phyloP scores from a whole-genome alignment of 2,113 vertebrate species.

The Elephas maximus region DNA sequence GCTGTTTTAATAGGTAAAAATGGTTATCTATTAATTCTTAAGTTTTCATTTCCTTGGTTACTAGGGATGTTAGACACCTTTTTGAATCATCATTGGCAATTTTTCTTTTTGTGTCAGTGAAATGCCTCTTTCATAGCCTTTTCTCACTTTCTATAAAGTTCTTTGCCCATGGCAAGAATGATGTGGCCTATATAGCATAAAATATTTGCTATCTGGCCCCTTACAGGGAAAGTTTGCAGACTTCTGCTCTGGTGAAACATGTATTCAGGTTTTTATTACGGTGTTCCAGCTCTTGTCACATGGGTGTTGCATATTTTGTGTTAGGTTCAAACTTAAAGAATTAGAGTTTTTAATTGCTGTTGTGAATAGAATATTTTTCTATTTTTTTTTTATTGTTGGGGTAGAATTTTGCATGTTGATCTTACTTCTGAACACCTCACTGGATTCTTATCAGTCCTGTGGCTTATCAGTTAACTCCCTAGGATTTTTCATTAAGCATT shows the following conservation, averaged over 20 bases:
- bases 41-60: not conserved
- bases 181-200: not conserved
- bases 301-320: not conserved
- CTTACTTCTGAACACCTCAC: not conserved
- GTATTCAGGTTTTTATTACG: not conserved
- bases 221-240: not conserved
- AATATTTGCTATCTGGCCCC: not conserved
- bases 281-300: not conserved
- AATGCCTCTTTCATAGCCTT: not conserved
- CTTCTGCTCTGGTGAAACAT: not conserved
- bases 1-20: not conserved
- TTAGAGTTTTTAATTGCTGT: not conserved
- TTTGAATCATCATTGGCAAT: not conserved
- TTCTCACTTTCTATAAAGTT: not conserved
- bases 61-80: not conserved
- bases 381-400: not conserved
- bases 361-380: not conserved
- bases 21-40: not conserved
- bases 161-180: not conserved
- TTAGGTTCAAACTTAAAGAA: not conserved
- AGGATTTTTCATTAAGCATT: conserved; percentile 22
- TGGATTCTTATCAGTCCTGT: not conserved
- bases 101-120: not conserved
- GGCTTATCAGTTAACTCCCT: not conserved
- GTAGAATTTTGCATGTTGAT: not conserved